phyloP scores from a whole-genome alignment of 2,888 invertebrate species.

The Torymus aiolomorphi region DNA sequence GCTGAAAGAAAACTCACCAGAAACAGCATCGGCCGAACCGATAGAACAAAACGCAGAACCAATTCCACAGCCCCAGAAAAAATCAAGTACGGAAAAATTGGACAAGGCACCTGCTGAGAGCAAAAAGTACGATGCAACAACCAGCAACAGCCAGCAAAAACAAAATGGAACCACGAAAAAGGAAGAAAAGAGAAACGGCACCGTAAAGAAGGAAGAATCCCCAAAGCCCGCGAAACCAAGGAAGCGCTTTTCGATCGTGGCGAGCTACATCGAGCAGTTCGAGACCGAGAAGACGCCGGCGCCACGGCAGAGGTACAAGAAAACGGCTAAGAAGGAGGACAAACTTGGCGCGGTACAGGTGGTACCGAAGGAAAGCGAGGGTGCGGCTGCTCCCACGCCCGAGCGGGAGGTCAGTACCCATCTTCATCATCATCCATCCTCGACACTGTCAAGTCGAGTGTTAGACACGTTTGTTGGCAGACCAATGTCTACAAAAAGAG shows the following conservation, averaged over 20 bases:
- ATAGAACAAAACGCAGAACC: background rate
- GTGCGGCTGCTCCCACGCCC: constrained; percentile 66
- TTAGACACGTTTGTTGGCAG: constrained; percentile 59
- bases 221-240: constrained; percentile 49
- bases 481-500: constrained; percentile 73
- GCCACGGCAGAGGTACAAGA: constrained; percentile 56
- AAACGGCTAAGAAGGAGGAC: constrained; percentile 13
- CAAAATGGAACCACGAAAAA: background rate
- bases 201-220: constrained; percentile 33
- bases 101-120: too few relatives aligned
- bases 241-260: constrained; percentile 73
- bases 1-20: too few relatives aligned
- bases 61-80: background rate
- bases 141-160: background rate
- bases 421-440: background rate
- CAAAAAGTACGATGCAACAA: too few relatives aligned
- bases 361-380: constrained; percentile 58
- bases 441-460: constrained; percentile 61
- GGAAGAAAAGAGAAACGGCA: constrained; percentile 5
- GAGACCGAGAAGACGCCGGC: constrained; percentile 66
- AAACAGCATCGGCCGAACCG: background rate
- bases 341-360: background rate
- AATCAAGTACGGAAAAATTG: too few relatives aligned
- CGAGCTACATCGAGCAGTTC: constrained; percentile 72
- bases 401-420: constrained; percentile 75